Evolutionary conservation across 2,113 vertebrate species (phyloP).

Genomic region (Emydocephalus ijimae): DNA sequence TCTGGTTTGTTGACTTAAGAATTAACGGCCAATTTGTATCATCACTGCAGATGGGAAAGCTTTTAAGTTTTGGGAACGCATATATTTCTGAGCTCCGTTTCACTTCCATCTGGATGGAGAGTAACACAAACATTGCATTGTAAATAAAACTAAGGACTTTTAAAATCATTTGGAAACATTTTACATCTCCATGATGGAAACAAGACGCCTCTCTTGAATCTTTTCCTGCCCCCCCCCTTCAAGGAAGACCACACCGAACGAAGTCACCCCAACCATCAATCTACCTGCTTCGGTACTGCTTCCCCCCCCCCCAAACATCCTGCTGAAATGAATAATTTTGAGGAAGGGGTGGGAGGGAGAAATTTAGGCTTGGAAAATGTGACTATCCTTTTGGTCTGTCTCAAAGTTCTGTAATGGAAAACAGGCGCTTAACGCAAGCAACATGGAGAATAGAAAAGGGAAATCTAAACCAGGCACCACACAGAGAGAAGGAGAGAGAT

Average conservation of each 20-base stretch:
- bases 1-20: neutral
- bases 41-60: neutral
- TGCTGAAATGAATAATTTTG: slow-evolving; percentile 34
- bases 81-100: neutral
- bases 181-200: neutral
- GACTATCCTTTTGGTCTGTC: slow-evolving; percentile 52
- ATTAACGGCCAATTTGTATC: neutral
- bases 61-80: neutral
- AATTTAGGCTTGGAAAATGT: slow-evolving; percentile 53
- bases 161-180: neutral
- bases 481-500: neutral
- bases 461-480: neutral
- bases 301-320: neutral
- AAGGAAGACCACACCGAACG: slow-evolving; percentile 14
- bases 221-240: slow-evolving; percentile 7
- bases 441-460: neutral
- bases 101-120: neutral
- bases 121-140: neutral
- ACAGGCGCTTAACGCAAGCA: slow-evolving; percentile 50
- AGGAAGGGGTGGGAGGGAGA: slow-evolving; percentile 31
- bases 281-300: neutral
- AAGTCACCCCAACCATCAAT: slow-evolving; percentile 9
- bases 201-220: neutral
- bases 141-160: neutral
- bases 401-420: slow-evolving; percentile 56